These are phyloP conservation scores for Sturmia bella DNA, from an alignment of 2,888 invertebrate genomes.

Conservation along the genomic window DNA sequence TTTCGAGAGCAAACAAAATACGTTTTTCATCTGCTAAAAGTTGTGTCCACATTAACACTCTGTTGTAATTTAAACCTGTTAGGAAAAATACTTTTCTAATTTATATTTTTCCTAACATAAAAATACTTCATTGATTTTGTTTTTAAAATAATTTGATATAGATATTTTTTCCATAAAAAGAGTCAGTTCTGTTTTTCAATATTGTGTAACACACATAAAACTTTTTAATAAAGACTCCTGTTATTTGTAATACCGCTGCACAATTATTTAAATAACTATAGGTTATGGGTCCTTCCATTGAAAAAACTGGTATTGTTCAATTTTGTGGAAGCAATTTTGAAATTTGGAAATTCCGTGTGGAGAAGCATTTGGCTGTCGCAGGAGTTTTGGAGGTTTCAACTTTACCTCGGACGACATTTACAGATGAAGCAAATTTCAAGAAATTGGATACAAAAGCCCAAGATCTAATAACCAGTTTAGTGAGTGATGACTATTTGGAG, in stretches of 20 bases:
- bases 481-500: no score
- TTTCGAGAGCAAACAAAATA: neutral
- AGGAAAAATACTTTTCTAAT: neutral
- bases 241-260: no score
- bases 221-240: no score
- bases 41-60: neutral
- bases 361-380: no score
- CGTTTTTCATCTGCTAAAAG: neutral
- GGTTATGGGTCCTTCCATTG: neutral
- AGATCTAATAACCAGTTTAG: no score
- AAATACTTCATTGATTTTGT: no score
- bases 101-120: neutral
- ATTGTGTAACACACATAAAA: no score
- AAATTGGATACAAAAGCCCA: neutral
- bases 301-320: slow-evolving; percentile 1
- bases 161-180: no score
- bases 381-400: no score
- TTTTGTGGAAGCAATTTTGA: slow-evolving; percentile 5
- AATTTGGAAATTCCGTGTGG: neutral
- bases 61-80: neutral
- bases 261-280: neutral
- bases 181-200: no score
- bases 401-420: no score
- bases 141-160: no score
- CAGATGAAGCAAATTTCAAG: neutral